Base-by-base conservation (phyloP, 1,140 invertebrate species). In the Brachionus angularis region DNA sequence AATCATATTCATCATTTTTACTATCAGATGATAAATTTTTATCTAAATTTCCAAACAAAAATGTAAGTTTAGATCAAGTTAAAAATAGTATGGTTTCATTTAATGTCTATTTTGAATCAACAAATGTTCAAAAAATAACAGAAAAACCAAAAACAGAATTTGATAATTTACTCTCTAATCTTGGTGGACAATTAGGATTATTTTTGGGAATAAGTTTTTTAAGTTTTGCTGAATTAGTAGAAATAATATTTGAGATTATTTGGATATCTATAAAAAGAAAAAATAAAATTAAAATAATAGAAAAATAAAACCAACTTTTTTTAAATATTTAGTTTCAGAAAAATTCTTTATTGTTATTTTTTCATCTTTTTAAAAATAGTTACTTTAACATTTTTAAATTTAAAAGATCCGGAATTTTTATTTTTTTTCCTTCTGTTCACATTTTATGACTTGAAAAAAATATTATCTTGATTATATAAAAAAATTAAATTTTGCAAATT, bases 121-220 rank as follows among this genome's bases (percentile, higher is more conserved):
- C 18, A 5, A 49, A 0, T 29, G 5, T 29, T 10, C 0, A 34
- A 31, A 67, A 10, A 49, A 39, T 58, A 14, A 5, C 21, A 29
- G 62, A 67, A 67, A 36, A 29, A 34, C 0, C 12, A 12, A 29
- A 34, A 36, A 29, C 34, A 12, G 18, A 21, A 23, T 46, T 47
- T 25, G 29, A 5, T 34, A 10, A 39, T 14, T 14, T 67, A 3
- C 18, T 67, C 7, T 39, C 39, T 3, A 67, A 34, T 14, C n/a
- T 67, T 14, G 62, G 62, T 5, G 62, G 62, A 16, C 42, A 67
- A 10, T n/a, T 67, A 21, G 62, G 62, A 2, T 25, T 67, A n/a
- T 67, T 67, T 67, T 33, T 67, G 23, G 62, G 62, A 29, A n/a
- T 67, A 3, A 67, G 62, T 67, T 33, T 67, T 33, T 31, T 67